A percentile compares a stretch with the other conserved stretches of the same genome.
Conservation (phyloP, 2,888 invertebrate species). For the Sarcophaga carnaria region DNA sequence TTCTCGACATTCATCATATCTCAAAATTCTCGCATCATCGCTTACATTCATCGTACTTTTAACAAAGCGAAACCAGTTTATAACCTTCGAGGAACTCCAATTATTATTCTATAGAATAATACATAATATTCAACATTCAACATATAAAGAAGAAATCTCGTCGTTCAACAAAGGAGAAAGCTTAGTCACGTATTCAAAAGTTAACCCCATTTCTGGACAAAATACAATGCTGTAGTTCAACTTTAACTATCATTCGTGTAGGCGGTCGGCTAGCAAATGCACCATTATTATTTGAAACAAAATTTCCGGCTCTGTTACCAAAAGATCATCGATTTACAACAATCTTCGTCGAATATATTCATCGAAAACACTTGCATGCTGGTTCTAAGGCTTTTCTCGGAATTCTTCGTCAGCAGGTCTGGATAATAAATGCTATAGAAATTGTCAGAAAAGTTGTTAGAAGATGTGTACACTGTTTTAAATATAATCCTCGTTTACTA, state of each 20-base stretch:
- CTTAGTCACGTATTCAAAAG: too few relatives aligned
- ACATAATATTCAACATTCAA: too few relatives aligned
- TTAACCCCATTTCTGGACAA: too few relatives aligned
- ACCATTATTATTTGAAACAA: slow-evolving; percentile 10
- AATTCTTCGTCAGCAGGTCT: not conserved
- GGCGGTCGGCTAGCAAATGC: not conserved
- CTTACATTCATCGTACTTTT: slow-evolving; percentile 25
- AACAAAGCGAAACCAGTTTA: not conserved
- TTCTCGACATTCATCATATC: slow-evolving; percentile 17
- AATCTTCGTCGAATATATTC: slow-evolving; percentile 21
- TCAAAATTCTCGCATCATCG: slow-evolving; percentile 23
- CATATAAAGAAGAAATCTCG: too few relatives aligned
- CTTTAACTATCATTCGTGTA: not conserved
- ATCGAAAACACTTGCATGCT: slow-evolving; percentile 3
- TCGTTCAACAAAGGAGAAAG: too few relatives aligned
- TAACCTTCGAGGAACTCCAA: not conserved
- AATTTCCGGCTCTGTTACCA: not conserved
- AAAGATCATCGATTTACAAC: not conserved
- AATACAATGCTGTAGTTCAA: too few relatives aligned
- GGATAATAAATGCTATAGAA: not conserved
- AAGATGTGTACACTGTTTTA: too few relatives aligned
- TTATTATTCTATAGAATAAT: not conserved
- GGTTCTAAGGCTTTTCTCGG: not conserved
- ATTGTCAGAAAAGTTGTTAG: too few relatives aligned
- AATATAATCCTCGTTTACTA: too few relatives aligned